Base-by-base conservation (phyloP, 2,797 vertebrate genomes). In the Diceros bicornis region DNA sequence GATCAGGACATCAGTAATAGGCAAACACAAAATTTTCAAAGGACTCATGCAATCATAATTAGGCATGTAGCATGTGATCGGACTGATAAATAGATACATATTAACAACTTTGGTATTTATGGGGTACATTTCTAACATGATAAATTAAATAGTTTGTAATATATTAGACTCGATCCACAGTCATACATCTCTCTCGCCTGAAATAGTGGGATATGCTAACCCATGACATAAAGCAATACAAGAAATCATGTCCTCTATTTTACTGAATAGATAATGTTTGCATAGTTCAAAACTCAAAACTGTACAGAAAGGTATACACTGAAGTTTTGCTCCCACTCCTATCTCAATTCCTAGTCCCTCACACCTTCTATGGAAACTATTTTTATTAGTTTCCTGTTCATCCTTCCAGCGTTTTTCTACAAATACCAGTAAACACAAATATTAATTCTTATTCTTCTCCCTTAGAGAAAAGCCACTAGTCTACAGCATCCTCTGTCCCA, bases 111-210 rank as follows among this genome's bases (percentile, higher is more conserved):
- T 87, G n/a, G 41, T 82, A 77, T 75, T 41, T 29, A 91, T 78
- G 3, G 50, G 27, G 29, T 78, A 41, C 71, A 95, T 77, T 94
- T 87, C 55, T 75, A 94, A 90, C 68, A 6, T n/a, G 83, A 78
- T 92, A 97, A 93, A 95, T 66, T 95, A 94, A 21, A 37, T 23
- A 93, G 64, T 89, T 96, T 11, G 57, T 25, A 88, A 83, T 83
- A 89, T 66, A 93, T 44, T 69, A 94, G 81, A 79, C 4, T 92
- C 4, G 20, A 82, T 93, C 29, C 79, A 91, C 17, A 90, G 18
- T 79, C 32, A 64, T 6, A 44, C 23, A 64, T 7, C 0, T 41
- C 1, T n/a, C 77, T 81, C 12, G 61, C 93, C 91, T 29, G 93
- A 97, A 97, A 62, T n/a, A 85, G 34, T 14, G 44, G 50, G 52